Base-by-base conservation (phyloP, 30 jellyfish, hydroid and myxozoan genomes). In the Chrysaora quinquecirrha region DNA sequence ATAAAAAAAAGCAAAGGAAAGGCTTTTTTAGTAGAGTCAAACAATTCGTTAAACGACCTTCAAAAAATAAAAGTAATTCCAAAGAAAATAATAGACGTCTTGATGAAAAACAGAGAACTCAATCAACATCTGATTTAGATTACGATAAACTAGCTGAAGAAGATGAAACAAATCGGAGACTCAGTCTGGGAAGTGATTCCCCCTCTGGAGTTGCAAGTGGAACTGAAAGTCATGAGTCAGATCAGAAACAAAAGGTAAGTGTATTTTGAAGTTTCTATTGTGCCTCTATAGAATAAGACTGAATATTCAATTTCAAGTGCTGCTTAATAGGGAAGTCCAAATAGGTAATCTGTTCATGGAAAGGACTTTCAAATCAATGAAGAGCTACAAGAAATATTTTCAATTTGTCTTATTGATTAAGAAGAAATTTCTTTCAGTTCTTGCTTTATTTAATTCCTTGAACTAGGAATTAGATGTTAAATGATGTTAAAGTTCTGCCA, bases 51-150 rank as follows among this genome's bases (percentile, higher is more conserved):
- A 82, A 54, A 25, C 34, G 28, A 67, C 85, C 85, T n/a, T 47
- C 71, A 4, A 46, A 74, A 33, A 82, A 69, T 49, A 56, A 69
- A 30, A 68, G 50, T 9, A 54, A 30, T 34, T 47, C 73, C 7
- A 82, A 34, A 0, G 60, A 31, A 61, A 52, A 82, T 33, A 70
- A 70, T 34, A 75, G 80, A 52, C 20, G 54, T 0, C 11, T 18
- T 6, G 33, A 27, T 27, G 68, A 34, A 7, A 65, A 49, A 33
- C 32, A 7, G 21, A 34, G 92, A 27, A 34, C 85, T 30, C 50
- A 82, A 31, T 82, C 92, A 30, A 70, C 92, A 28, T 50, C 92
- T 0, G 92, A 82, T 34, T 69, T 52, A 52, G 68, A 52, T 3
- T 19, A 16, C 3, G 29, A 25, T 10, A 25, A 10, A 4, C 2